phyloP scores from a whole-genome alignment of 2,888 invertebrate genomes.

The Allacma fusca region DNA sequence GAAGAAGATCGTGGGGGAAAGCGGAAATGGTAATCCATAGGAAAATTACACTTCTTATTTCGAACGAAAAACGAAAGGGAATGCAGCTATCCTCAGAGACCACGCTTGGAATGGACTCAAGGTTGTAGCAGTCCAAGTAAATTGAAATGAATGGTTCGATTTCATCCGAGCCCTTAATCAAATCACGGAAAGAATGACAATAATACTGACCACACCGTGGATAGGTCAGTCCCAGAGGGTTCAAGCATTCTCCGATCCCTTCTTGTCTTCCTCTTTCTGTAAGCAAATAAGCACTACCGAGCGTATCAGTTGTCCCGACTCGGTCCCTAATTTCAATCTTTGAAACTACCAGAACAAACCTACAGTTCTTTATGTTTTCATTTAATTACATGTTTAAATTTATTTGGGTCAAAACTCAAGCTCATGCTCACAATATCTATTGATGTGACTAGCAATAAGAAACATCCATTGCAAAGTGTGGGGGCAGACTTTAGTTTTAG shows the following conservation, averaged over 20 bases:
- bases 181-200: slow-evolving; percentile 59
- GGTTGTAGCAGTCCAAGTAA: slow-evolving; percentile 34
- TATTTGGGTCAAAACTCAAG: too few relatives aligned
- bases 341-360: too few relatives aligned
- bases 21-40: not conserved
- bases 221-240: slow-evolving; percentile 27
- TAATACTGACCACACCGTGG: slow-evolving; percentile 50
- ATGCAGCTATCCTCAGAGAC: not conserved
- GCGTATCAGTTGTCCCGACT: too few relatives aligned
- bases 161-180: slow-evolving; percentile 59
- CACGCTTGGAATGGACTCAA: not conserved
- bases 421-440: too few relatives aligned
- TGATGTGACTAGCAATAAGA: too few relatives aligned
- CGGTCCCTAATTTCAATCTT: too few relatives aligned
- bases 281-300: not conserved
- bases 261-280: not conserved
- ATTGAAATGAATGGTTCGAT: slow-evolving; percentile 60
- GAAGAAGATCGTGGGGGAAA: not conserved
- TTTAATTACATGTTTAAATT: too few relatives aligned
- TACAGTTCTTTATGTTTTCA: too few relatives aligned
- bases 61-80: not conserved
- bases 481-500: too few relatives aligned
- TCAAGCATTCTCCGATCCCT: not conserved
- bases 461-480: too few relatives aligned
- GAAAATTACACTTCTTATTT: not conserved